Evolutionary conservation across 2,797 vertebrate species (phyloP), one percentile per base, ranked within the genome.

Genomic region (Psittacula echo): DNA sequence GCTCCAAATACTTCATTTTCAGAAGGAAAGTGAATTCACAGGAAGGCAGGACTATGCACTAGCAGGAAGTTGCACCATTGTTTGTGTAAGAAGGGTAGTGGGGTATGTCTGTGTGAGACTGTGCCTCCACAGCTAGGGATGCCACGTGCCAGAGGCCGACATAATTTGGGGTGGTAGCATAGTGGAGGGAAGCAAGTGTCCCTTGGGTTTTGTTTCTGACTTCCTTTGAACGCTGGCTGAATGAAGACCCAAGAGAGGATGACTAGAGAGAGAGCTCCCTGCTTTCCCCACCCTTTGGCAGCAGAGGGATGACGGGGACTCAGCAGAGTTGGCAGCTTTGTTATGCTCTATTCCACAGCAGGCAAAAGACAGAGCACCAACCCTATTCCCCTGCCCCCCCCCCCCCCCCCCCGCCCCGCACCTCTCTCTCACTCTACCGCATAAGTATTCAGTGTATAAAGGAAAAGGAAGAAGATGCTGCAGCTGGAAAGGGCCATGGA

Each of bases 71-170:
- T n/a, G 12, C 66, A 47, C 5, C 48, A 19, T 2, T 15, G 42
- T 39, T 72, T 2, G 3, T 11, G 12, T 34, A 44, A 80, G 45
- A 71, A 77, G 85, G 83, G 39, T 11, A 32, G 47, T 0, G 1
- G 21, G 24, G 30, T 16, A 82, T 0, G 1, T 21, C 29, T 42
- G 42, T 32, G 47, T 2, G 2, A 77, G 32, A 64, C 44, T 0
- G 0, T 23, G 30, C 7, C 45, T 71, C 62, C n/a, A 7, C 0
- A 2, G 30, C 20, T 61, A 21, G 20, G 24, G 12, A 60, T 27
- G 45, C 19, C 3, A 6, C 0, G 0, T 29, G 17, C 30, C 65
- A 71, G 44, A 79, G 14, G 39, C 10, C 1, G 6, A 53, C 2
- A 7, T 9, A 45, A 51, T 42, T 72, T 74, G 27, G 22, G 42